phyloP scores from a whole-genome alignment of 2,888 invertebrate genomes.

The Drosophila sordidapex region DNA sequence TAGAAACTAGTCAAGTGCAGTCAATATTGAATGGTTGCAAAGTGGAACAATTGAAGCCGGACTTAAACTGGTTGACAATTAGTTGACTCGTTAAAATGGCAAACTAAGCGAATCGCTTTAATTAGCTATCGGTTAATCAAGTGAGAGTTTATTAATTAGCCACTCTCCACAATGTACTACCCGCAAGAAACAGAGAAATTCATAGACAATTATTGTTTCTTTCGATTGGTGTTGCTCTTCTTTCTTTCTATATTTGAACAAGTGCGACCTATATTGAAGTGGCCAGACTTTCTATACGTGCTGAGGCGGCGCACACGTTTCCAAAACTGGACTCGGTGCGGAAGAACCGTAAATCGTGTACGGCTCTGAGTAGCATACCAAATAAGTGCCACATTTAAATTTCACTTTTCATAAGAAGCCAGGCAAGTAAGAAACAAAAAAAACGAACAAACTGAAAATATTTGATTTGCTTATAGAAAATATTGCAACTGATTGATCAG shows the following conservation, averaged over 20 bases:
- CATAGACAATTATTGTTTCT: slow-evolving; percentile 28
- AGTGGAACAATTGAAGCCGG: slow-evolving; percentile 76
- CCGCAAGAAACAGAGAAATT: slow-evolving; percentile 52
- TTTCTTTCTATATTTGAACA: slow-evolving; percentile 28
- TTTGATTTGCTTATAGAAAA: not conserved
- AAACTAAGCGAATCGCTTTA: slow-evolving; percentile 36
- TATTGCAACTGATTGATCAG: not conserved
- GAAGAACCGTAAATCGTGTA: slow-evolving; percentile 70
- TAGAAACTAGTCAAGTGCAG: slow-evolving; percentile 51
- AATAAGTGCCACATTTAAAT: slow-evolving; percentile 45
- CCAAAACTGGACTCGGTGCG: slow-evolving; percentile 46
- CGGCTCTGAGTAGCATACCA: slow-evolving; percentile 47
- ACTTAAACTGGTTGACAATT: slow-evolving; percentile 53
- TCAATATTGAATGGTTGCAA: slow-evolving; percentile 46
- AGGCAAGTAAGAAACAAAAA: not conserved
- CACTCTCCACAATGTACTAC: slow-evolving; percentile 45
- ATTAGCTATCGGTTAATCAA: slow-evolving; percentile 55
- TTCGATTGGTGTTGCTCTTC: slow-evolving; percentile 12
- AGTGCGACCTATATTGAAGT: slow-evolving; percentile 59
- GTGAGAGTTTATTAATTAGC: slow-evolving; percentile 72
- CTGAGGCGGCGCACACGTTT: slow-evolving; percentile 39
- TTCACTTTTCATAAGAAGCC: slow-evolving; percentile 61
- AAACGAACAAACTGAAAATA: not conserved
- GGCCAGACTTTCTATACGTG: slow-evolving; percentile 59
- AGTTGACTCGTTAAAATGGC: slow-evolving; percentile 24